Base-by-base conservation (phyloP, 2,797 vertebrate species). In the Gambelia wislizenii region DNA sequence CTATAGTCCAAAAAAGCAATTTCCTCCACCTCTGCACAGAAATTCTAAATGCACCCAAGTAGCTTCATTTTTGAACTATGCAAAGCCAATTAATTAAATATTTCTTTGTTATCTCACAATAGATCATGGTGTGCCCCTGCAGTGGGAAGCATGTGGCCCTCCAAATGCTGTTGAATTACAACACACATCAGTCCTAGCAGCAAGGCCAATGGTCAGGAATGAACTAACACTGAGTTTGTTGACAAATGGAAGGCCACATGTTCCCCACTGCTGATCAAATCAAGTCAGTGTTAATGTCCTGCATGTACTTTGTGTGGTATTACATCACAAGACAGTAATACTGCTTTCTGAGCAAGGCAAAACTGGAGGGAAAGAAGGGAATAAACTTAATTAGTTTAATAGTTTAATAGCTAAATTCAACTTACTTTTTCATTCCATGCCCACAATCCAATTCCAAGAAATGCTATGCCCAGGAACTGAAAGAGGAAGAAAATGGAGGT, bases 341-440 rank as follows among this genome's bases (percentile, higher is more conserved):
- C 9, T 47, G 30, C 16, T 6, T 76, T 75, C 56, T 52, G 90
- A 47, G 10, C 1, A 4, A 93, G 75, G 52, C 36, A 91, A 92
- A 33, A 91, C 70, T 84, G 22, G 44, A 54, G 42, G 30, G 7
- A 64, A 64, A 10, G 42, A 90, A 30, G 14, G 39, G 89, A 27
- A 67, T 25, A 84, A 59, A 0, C 89, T 10, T 87, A 67, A 27
- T 59, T 70, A 77, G 2, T 47, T 33, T 20, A 88, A 56, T 2
- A 87, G 76, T 88, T 42, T 70, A n/a, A n/a, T n/a, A n/a, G 14
- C 16, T 86, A 80, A 27, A 61, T 69, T 83, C 72, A 84, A 94
- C 98, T 97, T 97, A 99, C 99, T 98, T 99, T 99, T 96, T 99
- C 99, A 95, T 98, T 99, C 99, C 99, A 99, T 84, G 99, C 99